Evolutionary conservation across 2,113 vertebrate genomes (phyloP).

Genomic region (Pomatostomus ruficeps): DNA sequence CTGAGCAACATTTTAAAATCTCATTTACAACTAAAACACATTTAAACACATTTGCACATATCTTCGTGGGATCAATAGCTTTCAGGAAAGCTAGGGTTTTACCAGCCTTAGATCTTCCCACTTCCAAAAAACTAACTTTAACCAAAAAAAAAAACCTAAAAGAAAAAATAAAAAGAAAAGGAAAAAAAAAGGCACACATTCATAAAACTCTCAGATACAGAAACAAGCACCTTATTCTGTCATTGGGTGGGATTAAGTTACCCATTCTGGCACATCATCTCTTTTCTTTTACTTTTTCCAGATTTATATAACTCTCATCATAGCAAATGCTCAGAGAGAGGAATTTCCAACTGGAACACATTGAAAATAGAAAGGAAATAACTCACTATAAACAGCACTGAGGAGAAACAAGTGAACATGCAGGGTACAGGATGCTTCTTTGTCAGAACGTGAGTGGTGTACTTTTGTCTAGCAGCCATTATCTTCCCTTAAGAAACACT

Average conservation of each 20-base stretch:
- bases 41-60: not conserved
- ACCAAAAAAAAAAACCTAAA: not conserved
- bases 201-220: slow-evolving; percentile 38
- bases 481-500: not conserved
- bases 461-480: not conserved
- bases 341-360: slow-evolving; percentile 45
- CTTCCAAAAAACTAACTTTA: not conserved
- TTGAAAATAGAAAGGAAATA: slow-evolving; percentile 50
- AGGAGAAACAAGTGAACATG: not conserved
- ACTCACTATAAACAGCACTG: slow-evolving; percentile 11
- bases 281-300: not conserved
- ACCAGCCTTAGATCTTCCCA: not conserved
- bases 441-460: not conserved
- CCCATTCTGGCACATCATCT: slow-evolving; percentile 9
- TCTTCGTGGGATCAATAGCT: not conserved
- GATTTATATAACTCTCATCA: slow-evolving; percentile 27
- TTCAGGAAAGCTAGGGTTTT: not conserved
- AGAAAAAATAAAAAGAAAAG: not conserved
- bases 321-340: not conserved
- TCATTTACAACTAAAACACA: not conserved
- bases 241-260: not conserved
- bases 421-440: not conserved
- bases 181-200: not conserved
- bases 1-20: not conserved
- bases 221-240: slow-evolving; percentile 30